Evolutionary conservation across 2,797 vertebrate genomes (phyloP).

Genomic region (Pyrocephalus nanus): DNA sequence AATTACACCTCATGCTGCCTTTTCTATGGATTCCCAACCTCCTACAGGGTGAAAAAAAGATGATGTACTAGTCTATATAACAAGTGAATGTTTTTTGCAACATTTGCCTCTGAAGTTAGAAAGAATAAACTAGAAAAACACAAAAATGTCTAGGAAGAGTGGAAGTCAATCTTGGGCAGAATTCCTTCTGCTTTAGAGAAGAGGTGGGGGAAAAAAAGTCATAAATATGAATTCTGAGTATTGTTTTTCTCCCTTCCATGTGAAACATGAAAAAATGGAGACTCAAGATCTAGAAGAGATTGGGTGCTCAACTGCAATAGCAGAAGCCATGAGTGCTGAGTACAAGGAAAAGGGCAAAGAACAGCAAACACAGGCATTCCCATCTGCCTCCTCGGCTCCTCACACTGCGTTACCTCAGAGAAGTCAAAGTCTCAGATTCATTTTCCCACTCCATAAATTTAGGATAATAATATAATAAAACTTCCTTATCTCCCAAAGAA

Average conservation of each 20-base stretch:
- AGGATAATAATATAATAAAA: background rate
- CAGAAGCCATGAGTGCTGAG: rapidly evolving
- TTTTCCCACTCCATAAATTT: background rate
- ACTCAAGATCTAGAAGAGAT: background rate
- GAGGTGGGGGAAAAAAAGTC: rapidly evolving
- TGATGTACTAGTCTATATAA: background rate
- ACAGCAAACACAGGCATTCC: background rate
- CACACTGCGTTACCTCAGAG: background rate
- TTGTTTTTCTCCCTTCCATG: background rate
- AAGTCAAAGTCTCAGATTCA: background rate
- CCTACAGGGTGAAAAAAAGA: background rate
- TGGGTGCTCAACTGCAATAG: background rate
- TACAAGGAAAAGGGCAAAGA: background rate
- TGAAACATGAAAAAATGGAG: background rate
- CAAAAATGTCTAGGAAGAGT: rapidly evolving
- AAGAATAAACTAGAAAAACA: background rate
- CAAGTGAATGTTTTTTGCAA: rapidly evolving
- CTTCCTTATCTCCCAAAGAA: background rate
- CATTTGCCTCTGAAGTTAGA: background rate
- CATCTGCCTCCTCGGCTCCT: background rate
- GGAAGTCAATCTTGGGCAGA: background rate
- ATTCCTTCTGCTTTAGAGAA: background rate
- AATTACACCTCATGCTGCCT: background rate
- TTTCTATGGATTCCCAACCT: background rate
- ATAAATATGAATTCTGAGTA: background rate